Evolutionary conservation across 2,113 vertebrate species (phyloP).

Genomic region (Nanorana parkeri): DNA sequence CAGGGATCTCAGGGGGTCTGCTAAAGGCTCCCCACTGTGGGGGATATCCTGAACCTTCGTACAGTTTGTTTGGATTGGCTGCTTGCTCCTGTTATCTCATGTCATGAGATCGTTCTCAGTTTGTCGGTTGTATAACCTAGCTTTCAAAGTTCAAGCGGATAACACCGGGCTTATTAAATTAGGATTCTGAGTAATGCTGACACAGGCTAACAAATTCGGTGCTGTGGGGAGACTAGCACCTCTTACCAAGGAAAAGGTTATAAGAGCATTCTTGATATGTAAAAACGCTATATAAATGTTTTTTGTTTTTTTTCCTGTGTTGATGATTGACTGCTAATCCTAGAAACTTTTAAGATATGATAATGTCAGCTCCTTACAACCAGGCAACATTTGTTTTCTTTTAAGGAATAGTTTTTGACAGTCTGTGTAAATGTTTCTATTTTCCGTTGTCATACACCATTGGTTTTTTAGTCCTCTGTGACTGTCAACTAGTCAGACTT

Average conservation of each 20-base stretch:
- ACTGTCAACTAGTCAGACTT: background rate
- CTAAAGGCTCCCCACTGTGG: slow-evolving; percentile 62
- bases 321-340: slow-evolving; percentile 18
- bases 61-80: slow-evolving; percentile 76
- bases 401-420: background rate
- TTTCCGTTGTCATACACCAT: background rate
- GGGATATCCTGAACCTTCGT: slow-evolving; percentile 74
- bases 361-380: background rate
- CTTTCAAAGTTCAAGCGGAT: slow-evolving; percentile 77
- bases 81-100: slow-evolving; percentile 71
- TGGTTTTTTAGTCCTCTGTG: background rate
- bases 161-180: slow-evolving; percentile 69
- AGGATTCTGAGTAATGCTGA: slow-evolving; percentile 62
- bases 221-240: slow-evolving; percentile 26
- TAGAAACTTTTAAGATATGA: background rate
- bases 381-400: background rate
- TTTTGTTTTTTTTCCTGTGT: slow-evolving; percentile 1
- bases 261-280: background rate
- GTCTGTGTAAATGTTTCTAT: background rate
- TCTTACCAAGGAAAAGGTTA: slow-evolving; percentile 38
- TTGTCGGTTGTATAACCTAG: slow-evolving; percentile 74
- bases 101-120: slow-evolving; percentile 76
- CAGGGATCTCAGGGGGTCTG: slow-evolving; percentile 65
- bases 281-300: slow-evolving; percentile 6
- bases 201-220: slow-evolving; percentile 32